phyloP scores from a whole-genome alignment of 2,888 invertebrate species.

The Thymelicus lineola region DNA sequence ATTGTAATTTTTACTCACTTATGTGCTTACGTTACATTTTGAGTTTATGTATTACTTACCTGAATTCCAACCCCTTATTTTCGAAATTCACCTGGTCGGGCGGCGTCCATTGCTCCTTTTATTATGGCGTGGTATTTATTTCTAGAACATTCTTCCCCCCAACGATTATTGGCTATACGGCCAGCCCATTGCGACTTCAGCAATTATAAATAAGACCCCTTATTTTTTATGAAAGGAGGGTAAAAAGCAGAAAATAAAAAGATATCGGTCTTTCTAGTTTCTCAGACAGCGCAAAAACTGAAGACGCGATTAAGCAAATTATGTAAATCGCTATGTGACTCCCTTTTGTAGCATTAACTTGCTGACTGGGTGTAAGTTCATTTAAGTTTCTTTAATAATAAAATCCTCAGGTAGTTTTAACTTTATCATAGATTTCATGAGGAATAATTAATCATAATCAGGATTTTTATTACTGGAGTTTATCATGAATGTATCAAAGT shows the following conservation, averaged over 20 bases:
- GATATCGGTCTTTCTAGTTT: conserved; percentile 13
- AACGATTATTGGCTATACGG: too few relatives aligned
- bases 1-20: too few relatives aligned
- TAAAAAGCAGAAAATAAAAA: conserved; percentile 7
- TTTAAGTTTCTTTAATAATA: conserved; percentile 10
- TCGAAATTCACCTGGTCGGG: too few relatives aligned
- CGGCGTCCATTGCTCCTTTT: too few relatives aligned
- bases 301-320: conserved; percentile 27
- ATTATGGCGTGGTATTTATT: too few relatives aligned
- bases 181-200: not conserved
- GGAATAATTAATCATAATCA: not conserved
- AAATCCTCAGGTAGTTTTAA: conserved; percentile 11
- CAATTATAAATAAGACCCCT: not conserved
- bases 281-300: conserved; percentile 16
- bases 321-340: conserved; percentile 25
- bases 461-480: not conserved
- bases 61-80: too few relatives aligned
- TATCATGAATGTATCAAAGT: not conserved
- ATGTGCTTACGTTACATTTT: too few relatives aligned
- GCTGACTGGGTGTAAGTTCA: conserved; percentile 1
- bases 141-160: too few relatives aligned
- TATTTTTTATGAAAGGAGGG: not conserved
- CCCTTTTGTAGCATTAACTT: conserved; percentile 14
- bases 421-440: not conserved
- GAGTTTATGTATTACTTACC: too few relatives aligned